These are phyloP conservation scores for Drosophila borealis DNA, from an alignment of 2,888 invertebrate species.

Conservation along the genomic window DNA sequence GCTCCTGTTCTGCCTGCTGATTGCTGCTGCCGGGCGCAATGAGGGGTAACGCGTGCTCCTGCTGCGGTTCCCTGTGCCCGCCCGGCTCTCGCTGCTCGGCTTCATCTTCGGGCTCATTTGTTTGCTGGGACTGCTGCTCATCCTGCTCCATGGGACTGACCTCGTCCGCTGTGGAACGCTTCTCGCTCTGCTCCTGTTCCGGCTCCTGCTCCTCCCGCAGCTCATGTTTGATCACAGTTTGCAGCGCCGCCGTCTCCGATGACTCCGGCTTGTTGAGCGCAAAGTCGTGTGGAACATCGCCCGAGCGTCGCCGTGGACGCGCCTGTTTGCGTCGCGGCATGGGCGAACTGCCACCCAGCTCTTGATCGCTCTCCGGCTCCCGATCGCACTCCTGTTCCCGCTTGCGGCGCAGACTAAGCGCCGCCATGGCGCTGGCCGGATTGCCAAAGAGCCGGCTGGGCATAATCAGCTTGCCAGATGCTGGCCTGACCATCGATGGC, in stretches of 20 bases:
- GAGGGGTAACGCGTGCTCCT: slow-evolving; percentile 10
- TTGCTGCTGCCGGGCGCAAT: slow-evolving; percentile 14
- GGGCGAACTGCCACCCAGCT: slow-evolving; percentile 88
- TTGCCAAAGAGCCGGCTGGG: slow-evolving; percentile 83
- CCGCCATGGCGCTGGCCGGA: slow-evolving; percentile 66
- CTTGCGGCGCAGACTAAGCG: slow-evolving; percentile 72
- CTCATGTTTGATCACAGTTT: slow-evolving; percentile 84
- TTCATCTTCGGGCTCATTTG: not conserved
- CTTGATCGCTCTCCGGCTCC: slow-evolving; percentile 82
- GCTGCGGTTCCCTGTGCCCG: slow-evolving; percentile 27
- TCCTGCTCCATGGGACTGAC: slow-evolving; percentile 45
- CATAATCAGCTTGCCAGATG: slow-evolving; percentile 82
- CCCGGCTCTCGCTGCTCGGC: slow-evolving; percentile 3
- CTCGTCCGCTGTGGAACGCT: slow-evolving; percentile 14
- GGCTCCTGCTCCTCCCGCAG: slow-evolving; percentile 80
- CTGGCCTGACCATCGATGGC: slow-evolving; percentile 83
- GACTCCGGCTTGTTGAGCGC: slow-evolving; percentile 85
- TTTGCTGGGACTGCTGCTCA: slow-evolving; percentile 27
- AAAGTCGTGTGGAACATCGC: slow-evolving; percentile 86
- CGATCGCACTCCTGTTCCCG: slow-evolving; percentile 80
- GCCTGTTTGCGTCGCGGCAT: slow-evolving; percentile 94
- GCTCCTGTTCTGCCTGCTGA: slow-evolving; percentile 28
- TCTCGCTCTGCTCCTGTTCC: slow-evolving; percentile 39
- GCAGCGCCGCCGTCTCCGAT: slow-evolving; percentile 65
- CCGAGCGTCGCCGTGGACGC: slow-evolving; percentile 92